Evolutionary conservation across 2,797 vertebrate species (phyloP).

Genomic region (Amniataba percoides): DNA sequence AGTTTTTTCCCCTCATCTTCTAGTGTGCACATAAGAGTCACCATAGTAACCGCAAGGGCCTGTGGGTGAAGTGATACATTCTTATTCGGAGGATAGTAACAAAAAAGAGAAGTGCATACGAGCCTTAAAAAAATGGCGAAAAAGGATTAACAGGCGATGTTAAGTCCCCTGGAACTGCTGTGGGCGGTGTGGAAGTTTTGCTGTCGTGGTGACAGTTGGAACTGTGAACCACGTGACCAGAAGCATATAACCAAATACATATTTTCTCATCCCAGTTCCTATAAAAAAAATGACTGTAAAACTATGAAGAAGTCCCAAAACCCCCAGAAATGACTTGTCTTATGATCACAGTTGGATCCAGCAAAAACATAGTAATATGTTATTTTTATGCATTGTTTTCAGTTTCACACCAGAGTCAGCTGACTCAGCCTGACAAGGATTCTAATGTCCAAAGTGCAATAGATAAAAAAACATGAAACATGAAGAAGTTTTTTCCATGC

Average conservation of each 20-base stretch:
- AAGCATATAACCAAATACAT: not conserved
- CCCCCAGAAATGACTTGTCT: not conserved
- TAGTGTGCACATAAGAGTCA: not conserved
- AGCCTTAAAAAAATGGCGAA: not conserved
- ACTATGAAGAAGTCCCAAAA: not conserved
- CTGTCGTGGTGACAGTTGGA: not conserved
- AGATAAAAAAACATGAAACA: not conserved
- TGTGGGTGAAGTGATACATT: not conserved
- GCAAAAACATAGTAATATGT: not conserved
- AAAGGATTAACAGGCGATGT: not conserved
- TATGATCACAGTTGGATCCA: not conserved
- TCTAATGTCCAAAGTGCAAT: not conserved
- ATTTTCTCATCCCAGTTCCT: not conserved
- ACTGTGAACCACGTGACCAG: not conserved
- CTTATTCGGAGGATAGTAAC: not conserved
- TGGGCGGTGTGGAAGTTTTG: not conserved
- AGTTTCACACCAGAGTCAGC: not conserved
- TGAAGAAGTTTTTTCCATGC: not conserved
- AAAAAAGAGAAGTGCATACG: not conserved
- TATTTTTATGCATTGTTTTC: no score
- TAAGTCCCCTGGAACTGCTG: not conserved
- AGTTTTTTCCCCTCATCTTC: not conserved
- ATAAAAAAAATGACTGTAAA: not conserved
- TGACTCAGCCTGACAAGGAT: not conserved
- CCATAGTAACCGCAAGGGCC: not conserved